Evolutionary conservation across 1,140 invertebrate species (phyloP), one percentile per base, ranked within the genome.

Genomic region (Caerostris darwini): DNA sequence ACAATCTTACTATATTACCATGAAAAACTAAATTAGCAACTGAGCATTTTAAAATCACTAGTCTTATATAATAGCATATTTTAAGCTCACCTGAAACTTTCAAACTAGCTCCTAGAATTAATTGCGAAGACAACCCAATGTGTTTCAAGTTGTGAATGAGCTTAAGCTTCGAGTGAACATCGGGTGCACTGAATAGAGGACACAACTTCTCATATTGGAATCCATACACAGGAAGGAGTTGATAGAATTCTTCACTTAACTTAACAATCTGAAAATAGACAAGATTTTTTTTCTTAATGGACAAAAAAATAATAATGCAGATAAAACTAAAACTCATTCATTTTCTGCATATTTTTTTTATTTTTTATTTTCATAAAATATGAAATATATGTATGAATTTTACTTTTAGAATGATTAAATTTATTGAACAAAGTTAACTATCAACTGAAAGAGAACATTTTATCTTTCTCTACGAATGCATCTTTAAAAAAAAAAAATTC

Each of bases 231-330:
- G 96, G 96, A 87, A 97, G 95, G 6, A 96, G 88, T 77, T 96
- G 95, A 93, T 96, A 97, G 95, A 96, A 97, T 92, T 96, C 96
- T 95, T 96, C 96, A 85, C 96, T 96, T 34, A 96, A 93, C 77
- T 96, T 95, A 6, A 96, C 95, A 94, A 96, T 96, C 95, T 96
- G 89, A 83, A 94, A 94, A 83, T 81, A 83, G n/a, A 56, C 34
- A 34, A 34, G 2, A 34, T 34, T 34, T 34, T 34, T n/a, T 34
- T 34, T 34, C 34, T 34, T 34, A 34, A 34, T 34, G 34, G 34
- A 34, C 34, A 34, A 34, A 34, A n/a, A 34, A 34, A 34, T 34
- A 34, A 34, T 34, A 34, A 34, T 34, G 34, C 34, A 34, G 34
- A 34, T 34, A 34, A 34, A 34, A 34, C 34, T 34, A 34, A 34